phyloP scores from a whole-genome alignment of 53 echinoderm and acorn worm species.

The Holothuria scabra region DNA sequence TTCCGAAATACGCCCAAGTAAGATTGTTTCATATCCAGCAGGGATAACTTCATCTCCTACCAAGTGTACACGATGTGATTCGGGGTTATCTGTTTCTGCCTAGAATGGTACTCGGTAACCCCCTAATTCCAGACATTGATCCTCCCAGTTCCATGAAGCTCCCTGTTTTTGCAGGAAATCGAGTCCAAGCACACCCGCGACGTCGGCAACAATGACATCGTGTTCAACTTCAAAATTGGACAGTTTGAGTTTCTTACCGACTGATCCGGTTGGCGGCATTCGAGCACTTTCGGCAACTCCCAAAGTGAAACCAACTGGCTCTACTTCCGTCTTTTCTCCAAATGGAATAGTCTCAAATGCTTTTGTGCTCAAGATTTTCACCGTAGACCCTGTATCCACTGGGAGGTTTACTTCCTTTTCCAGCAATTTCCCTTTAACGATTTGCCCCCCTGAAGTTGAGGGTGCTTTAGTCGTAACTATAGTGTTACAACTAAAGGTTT shows the following conservation, averaged over 20 bases:
- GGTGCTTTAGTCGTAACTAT: not conserved
- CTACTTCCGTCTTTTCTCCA: slow-evolving; percentile 38
- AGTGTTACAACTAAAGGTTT: not conserved
- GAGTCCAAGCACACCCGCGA: slow-evolving; percentile 67
- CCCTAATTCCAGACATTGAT: slow-evolving; percentile 4
- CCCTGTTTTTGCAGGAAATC: slow-evolving; percentile 48
- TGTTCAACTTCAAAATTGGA: not conserved
- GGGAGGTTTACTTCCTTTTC: slow-evolving; percentile 41
- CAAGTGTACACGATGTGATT: slow-evolving; percentile 50
- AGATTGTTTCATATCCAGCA: slow-evolving; percentile 36
- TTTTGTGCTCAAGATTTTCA: slow-evolving; percentile 42
- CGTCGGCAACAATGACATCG: slow-evolving; percentile 52
- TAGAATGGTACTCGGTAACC: slow-evolving; percentile 33
- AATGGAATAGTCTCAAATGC: slow-evolving; percentile 33
- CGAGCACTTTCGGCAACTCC: slow-evolving; percentile 60
- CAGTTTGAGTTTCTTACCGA: not conserved
- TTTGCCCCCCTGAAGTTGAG: not conserved
- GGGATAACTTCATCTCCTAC: slow-evolving; percentile 42
- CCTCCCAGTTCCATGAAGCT: slow-evolving; percentile 37
- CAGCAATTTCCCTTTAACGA: slow-evolving; percentile 40
- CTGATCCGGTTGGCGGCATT: slow-evolving; percentile 27
- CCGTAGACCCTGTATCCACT: slow-evolving; percentile 72
- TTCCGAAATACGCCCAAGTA: slow-evolving; percentile 20
- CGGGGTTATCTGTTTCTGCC: slow-evolving; percentile 7
- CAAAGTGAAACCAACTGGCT: not conserved